Conservation (phyloP, 2,113 vertebrate genomes). For the Eulemur macaco region DNA sequence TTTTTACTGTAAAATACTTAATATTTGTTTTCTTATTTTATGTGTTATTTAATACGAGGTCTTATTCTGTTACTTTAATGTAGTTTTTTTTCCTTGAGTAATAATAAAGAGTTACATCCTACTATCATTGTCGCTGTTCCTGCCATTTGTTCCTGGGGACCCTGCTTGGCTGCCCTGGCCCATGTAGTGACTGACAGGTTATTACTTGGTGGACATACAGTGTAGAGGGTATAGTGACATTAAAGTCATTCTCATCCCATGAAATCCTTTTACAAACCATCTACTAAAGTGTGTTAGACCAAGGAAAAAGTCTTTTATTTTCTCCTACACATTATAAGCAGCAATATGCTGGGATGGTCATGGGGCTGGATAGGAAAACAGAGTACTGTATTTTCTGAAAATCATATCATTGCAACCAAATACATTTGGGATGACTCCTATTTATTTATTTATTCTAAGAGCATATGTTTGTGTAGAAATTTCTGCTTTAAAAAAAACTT, state of each 20-base stretch:
- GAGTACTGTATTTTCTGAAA: neutral
- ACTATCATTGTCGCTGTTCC: neutral
- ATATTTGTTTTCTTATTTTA: neutral
- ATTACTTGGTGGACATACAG: neutral
- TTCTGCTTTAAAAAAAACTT: neutral
- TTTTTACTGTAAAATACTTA: neutral
- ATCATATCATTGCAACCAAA: neutral
- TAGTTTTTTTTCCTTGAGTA: neutral
- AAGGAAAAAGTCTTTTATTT: neutral
- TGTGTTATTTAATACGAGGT: neutral
- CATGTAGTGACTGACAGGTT: neutral
- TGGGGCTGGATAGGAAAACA: neutral
- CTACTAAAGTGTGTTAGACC: neutral
- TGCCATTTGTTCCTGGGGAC: neutral
- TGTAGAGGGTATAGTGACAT: neutral
- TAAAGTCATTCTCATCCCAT: neutral
- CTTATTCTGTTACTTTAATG: neutral
- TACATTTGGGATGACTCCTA: neutral
- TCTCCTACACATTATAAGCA: neutral
- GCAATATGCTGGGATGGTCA: neutral
- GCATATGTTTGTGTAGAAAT: neutral
- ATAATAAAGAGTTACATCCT: neutral
- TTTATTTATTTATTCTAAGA: neutral
- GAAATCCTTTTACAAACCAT: neutral
- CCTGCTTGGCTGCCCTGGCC: neutral